Evolutionary conservation across 2,113 vertebrate species (phyloP), one percentile per base, ranked within the genome.

Genomic region (Malaclemys terrapin): DNA sequence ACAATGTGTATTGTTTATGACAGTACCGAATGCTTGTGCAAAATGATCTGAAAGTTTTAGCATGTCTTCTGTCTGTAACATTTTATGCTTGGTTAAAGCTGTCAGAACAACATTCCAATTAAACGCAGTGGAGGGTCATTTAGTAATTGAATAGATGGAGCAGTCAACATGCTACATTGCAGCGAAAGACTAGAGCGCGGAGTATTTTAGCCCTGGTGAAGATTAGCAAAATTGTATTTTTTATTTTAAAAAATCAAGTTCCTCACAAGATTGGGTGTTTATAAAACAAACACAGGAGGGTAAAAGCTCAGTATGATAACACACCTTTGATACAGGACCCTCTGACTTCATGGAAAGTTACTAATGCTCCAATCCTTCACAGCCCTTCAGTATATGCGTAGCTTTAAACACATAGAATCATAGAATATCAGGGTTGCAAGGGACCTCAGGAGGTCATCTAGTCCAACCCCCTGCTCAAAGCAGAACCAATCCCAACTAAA

Each of bases 41-140:
- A 82, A 96, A 53, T 76, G 14, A 22, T 91, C 53, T 94, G 88
- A 95, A 95, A 89, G 84, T 80, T 3, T 85, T 81, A 90, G 69
- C 85, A 27, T 91, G 85, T 91, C 91, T 96, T 96, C 89, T 88
- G 80, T 85, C 82, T 83, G 29, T 87, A 89, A 89, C 89, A 84
- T 94, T 93, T 84, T 93, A 75, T 78, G 88, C 88, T 93, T 97
- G 72, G 92, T 97, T 98, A 96, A 96, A 97, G 5, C 86, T 98
- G 96, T 96, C 93, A 96, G 96, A 96, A 89, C 4, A 89, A 31
- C 89, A 69, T 87, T 96, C 84, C 81, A 11, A 80, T 93, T 93
- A 92, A 82, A 59, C 69, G 17, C 38, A 84, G 2, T 84, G 25
- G 89, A 75, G 92, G 38, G 82, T 90, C 91, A 90, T n/a, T 38